Percentiles rank a stretch among this genome's conserved stretches.
Evolutionary conservation across 2,113 vertebrate genomes (phyloP).

Genomic region (Etheostoma cragini): DNA sequence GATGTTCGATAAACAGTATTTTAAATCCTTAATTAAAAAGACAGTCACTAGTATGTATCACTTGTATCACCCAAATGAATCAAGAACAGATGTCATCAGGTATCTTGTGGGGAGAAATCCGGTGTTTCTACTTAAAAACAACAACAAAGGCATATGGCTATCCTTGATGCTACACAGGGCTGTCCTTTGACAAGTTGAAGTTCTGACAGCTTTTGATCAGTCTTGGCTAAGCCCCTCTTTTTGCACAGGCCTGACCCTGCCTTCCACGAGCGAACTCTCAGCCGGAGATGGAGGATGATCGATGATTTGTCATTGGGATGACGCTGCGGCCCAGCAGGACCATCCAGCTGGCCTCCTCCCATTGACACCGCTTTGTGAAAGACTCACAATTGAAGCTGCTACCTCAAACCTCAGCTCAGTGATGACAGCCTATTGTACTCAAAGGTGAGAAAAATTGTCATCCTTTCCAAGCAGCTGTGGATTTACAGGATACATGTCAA

Average conservation of each 20-base stretch:
- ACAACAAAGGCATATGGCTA: background rate
- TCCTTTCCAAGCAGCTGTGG: background rate
- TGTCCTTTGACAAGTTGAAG: slow-evolving; percentile 1
- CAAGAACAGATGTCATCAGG: too few species aligned
- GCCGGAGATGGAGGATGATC: slow-evolving; percentile 35
- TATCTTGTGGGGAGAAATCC: too few species aligned
- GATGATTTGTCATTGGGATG: slow-evolving; percentile 33
- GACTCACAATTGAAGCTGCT: background rate
- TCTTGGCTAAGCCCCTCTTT: slow-evolving; percentile 19
- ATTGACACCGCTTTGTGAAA: slow-evolving; percentile 26
- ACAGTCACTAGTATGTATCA: too few species aligned
- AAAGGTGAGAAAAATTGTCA: slow-evolving; percentile 2
- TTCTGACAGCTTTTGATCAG: slow-evolving; percentile 21
- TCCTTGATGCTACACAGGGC: background rate
- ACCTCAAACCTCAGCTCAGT: background rate
- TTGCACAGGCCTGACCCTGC: slow-evolving; percentile 13
- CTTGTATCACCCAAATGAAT: background rate
- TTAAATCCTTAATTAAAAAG: too few species aligned
- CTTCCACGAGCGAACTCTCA: slow-evolving; percentile 4
- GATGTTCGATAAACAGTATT: too few species aligned
- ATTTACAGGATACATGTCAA: background rate
- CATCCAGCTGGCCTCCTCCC: slow-evolving; percentile 43
- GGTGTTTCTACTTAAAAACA: background rate
- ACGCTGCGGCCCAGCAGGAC: slow-evolving; percentile 3
- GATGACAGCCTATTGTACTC: background rate